Percentiles rank a stretch among this genome's conserved stretches.
phyloP scores from a whole-genome alignment of 1,140 invertebrate species.

The Aporrectodea caliginosa region DNA sequence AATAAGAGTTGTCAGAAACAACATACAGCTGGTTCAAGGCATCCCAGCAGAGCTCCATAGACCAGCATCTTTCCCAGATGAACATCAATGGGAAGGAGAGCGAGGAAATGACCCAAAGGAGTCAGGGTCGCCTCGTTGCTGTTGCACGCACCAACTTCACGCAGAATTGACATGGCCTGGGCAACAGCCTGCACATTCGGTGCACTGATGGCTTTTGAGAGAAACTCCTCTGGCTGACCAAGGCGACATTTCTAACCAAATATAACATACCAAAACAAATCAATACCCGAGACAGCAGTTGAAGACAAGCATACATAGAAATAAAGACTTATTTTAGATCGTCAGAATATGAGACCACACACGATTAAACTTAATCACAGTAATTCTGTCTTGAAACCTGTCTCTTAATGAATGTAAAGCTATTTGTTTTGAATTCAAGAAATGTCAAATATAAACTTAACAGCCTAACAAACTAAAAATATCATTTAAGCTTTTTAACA shows the following conservation, averaged over 20 bases:
- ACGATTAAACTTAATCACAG: too few species aligned
- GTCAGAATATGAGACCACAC: too few species aligned
- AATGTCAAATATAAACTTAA: too few species aligned
- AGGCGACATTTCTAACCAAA: conserved; percentile 47
- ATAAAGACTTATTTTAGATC: too few species aligned
- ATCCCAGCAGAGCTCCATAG: conserved; percentile 54
- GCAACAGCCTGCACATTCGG: conserved; percentile 40
- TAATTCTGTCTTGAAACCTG: too few species aligned
- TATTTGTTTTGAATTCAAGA: too few species aligned
- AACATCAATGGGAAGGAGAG: conserved; percentile 87
- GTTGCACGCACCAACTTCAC: conserved; percentile 38
- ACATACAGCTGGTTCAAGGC: conserved; percentile 39
- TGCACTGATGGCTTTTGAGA: conserved; percentile 44
- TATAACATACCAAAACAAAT: neutral
- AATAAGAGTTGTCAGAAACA: too few species aligned
- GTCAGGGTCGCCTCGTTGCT: conserved; percentile 62
- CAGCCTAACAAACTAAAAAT: too few species aligned
- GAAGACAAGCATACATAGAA: too few species aligned
- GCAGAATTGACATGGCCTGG: conserved; percentile 45
- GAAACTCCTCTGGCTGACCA: conserved; percentile 45
- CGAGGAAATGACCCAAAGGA: conserved; percentile 77
- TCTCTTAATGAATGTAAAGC: too few species aligned
- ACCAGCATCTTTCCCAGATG: conserved; percentile 93
- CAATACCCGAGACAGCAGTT: neutral
- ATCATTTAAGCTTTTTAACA: too few species aligned